Percentiles rank a stretch among this genome's conserved stretches.
Evolutionary conservation across 2,113 vertebrate species (phyloP).

Genomic region (Grammomys dolichurus): DNA sequence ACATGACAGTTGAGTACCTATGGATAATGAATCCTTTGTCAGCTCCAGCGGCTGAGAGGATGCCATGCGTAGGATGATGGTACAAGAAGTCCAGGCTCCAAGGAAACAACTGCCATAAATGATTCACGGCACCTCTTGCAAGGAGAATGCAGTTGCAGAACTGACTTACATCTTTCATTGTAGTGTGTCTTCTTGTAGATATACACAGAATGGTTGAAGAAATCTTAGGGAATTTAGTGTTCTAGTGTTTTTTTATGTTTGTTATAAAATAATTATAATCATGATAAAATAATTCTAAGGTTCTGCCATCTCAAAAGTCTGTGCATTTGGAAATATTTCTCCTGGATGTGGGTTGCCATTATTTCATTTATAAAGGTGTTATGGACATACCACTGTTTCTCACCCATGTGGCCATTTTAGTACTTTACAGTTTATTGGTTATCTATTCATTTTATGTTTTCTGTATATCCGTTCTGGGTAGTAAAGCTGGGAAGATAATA

Average conservation of each 20-base stretch:
- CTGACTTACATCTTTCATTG: background rate
- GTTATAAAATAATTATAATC: background rate
- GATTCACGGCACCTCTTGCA: background rate
- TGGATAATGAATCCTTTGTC: background rate
- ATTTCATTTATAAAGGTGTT: background rate
- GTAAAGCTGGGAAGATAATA: background rate
- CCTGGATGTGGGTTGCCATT: background rate
- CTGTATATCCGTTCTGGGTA: background rate
- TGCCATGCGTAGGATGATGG: background rate
- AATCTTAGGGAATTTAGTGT: background rate
- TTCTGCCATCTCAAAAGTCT: slow-evolving; percentile 33
- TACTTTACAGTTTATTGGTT: background rate
- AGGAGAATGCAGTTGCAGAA: no score
- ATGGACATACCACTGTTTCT: background rate
- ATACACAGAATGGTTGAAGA: background rate
- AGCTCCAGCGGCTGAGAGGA: background rate
- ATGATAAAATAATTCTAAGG: background rate
- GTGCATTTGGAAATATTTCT: background rate
- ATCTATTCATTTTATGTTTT: background rate
- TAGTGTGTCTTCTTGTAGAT: background rate
- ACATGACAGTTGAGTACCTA: background rate
- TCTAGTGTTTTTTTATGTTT: background rate
- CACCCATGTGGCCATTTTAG: background rate
- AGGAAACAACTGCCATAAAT: background rate
- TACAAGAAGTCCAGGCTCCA: background rate